phyloP scores from a whole-genome alignment of 2,113 vertebrate genomes.

The Hipposideros armiger region DNA sequence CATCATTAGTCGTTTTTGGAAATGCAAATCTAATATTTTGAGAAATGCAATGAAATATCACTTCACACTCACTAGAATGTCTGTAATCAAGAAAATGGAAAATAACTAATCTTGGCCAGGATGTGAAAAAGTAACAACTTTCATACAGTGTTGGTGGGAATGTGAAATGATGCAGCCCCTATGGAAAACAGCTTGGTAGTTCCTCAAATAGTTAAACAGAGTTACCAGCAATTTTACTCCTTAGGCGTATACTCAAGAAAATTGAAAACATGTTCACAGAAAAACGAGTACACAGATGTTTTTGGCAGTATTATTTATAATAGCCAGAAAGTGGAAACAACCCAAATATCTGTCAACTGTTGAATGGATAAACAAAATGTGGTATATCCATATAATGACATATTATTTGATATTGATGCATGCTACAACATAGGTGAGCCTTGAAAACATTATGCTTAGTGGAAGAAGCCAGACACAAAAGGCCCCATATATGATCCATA shows the following conservation, averaged over 20 bases:
- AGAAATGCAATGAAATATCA: not conserved
- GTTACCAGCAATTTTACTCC: not conserved
- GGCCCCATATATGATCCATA: not conserved
- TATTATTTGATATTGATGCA: not conserved
- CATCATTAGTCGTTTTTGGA: conserved; percentile 26
- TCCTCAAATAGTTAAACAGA: conserved; percentile 44
- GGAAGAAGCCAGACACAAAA: not conserved
- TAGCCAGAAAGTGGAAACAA: not conserved
- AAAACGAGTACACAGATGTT: not conserved
- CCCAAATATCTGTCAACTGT: not conserved
- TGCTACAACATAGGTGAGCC: not conserved
- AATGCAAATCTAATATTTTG: not conserved
- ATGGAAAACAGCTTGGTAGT: not conserved
- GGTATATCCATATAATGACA: not conserved
- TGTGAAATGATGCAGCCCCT: not conserved
- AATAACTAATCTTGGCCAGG: not conserved
- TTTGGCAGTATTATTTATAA: conserved; percentile 14
- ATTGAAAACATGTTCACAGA: not conserved
- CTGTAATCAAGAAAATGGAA: not conserved
- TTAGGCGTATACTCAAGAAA: not conserved
- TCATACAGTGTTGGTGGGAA: not conserved
- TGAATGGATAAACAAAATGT: not conserved
- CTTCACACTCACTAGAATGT: not conserved
- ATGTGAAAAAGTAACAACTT: not conserved
- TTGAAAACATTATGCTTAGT: not conserved